Conservation (phyloP, 2,888 invertebrate species). For the Embidobia sp. region DNA sequence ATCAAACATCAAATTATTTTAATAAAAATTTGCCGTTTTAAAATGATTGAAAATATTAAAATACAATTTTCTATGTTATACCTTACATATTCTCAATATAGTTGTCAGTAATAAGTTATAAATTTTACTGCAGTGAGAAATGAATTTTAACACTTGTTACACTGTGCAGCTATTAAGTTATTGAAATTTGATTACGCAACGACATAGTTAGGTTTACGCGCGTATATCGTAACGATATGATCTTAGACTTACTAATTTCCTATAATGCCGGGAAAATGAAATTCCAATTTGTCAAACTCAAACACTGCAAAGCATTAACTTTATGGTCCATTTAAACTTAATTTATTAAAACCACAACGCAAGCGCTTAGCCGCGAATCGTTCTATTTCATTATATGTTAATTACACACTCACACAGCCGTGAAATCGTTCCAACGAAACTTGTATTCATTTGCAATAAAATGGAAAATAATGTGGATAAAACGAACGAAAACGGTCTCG, state of each 20-base stretch:
- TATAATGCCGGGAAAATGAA: not conserved
- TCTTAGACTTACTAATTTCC: constrained; percentile 3
- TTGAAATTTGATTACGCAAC: constrained; percentile 4
- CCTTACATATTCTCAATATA: too few species aligned
- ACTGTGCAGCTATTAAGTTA: too few species aligned
- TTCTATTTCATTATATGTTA: constrained; percentile 9
- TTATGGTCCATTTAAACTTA: constrained; percentile 1
- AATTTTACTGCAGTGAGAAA: too few species aligned
- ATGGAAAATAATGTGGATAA: constrained; percentile 3
- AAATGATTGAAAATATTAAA: too few species aligned
- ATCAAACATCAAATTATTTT: too few species aligned
- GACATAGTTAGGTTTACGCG: constrained; percentile 1
- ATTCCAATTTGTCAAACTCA: constrained; percentile 1
- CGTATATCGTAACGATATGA: not conserved
- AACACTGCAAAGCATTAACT: not conserved
- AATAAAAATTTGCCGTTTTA: too few species aligned
- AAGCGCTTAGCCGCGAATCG: not conserved
- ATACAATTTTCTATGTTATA: too few species aligned
- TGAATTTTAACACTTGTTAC: too few species aligned
- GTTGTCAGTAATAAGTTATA: too few species aligned
- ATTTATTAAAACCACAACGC: constrained; percentile 4
- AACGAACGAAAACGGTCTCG: not conserved
- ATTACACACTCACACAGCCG: constrained; percentile 10
- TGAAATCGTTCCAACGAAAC: constrained; percentile 4
- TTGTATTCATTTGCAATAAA: not conserved